Base-by-base conservation (phyloP, 1,140 invertebrate species). In the Temnothorax curvispinosus region DNA sequence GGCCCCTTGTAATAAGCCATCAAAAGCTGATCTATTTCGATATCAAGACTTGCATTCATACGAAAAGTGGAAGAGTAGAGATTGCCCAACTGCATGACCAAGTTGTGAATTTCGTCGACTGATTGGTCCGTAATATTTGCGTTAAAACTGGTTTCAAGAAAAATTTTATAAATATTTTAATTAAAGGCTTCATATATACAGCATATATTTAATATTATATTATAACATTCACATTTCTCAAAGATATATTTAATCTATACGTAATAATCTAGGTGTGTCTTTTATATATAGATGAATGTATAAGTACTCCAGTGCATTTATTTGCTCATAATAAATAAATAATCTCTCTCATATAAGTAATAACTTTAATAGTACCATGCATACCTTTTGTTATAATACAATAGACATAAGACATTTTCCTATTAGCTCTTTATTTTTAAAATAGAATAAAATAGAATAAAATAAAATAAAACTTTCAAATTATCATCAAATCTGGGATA, bases 41-140 rank as follows among this genome's bases (percentile, higher is more conserved):
- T n/a, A 5, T 27, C 0, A 7, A 0, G 5, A 52, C 6, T 44
- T 54, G 7, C 3, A 41, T 32, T 2, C 9, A 11, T 27, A 0
- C 0, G 0, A 9, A 86, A 77, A n/a, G 76, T 47, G 8, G 88
- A 87, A 15, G 65, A 13, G 15, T 92, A 92, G 1, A 87, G 60
- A n/a, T 85, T 60, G 35, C 92, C 91, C 21, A 92, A 72, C 1
- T 91, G 65, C 54, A 2, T 3, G 7, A 92, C 11, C 64, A 86
- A 65, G 3, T 27, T 6, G 0, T 88, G n/a, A 27, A 92, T 89
- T 56, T 89, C 65, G 0, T 80, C 35, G 13, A 52, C 0, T 1
- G 86, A n/a, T 1, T 75, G 8, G 2, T 85, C 11, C 4, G 92
- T 78, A 15, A 91, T 13, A 15, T 88, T 92, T 2, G 76, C 9